Percentiles rank a stretch among this genome's conserved stretches.
Conservation (phyloP, 2,113 vertebrate genomes). For the Lagopus leucura region DNA sequence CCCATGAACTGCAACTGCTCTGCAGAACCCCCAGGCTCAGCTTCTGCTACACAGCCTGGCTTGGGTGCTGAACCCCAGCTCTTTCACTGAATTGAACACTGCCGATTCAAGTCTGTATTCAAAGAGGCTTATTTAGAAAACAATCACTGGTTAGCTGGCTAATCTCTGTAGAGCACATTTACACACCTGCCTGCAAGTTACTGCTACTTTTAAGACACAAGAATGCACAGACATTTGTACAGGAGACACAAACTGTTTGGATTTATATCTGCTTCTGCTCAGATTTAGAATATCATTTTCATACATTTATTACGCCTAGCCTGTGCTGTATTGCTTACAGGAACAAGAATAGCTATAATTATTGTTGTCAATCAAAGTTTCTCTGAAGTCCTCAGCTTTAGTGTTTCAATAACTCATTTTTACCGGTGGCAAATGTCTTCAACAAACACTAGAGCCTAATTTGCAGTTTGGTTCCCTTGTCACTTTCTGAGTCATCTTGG, state of each 20-base stretch:
- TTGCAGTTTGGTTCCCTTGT: constrained; percentile 65
- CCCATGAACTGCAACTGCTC: background rate
- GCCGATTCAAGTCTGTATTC: background rate
- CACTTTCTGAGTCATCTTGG: constrained; percentile 62
- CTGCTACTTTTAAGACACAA: background rate
- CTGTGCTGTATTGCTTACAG: constrained; percentile 43
- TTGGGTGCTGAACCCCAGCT: background rate
- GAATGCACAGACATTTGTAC: background rate
- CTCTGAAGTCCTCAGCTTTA: constrained; percentile 65
- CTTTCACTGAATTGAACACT: background rate
- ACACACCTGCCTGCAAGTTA: background rate
- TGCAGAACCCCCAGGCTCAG: background rate
- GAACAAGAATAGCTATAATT: constrained; percentile 70
- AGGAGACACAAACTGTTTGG: constrained; percentile 11
- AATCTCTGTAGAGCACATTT: background rate
- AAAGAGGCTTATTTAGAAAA: background rate
- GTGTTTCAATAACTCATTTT: constrained; percentile 68
- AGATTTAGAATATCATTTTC: constrained; percentile 52
- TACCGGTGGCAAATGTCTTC: constrained; percentile 54
- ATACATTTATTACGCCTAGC: constrained; percentile 46
- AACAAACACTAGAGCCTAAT: constrained; percentile 65
- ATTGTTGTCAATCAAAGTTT: constrained; percentile 70
- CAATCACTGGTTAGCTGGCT: background rate
- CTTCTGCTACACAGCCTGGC: background rate
- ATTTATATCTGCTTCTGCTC: constrained; percentile 18